Evolutionary conservation across 1,140 invertebrate genomes (phyloP).

Genomic region (Macrotrachela quadricornifera): DNA sequence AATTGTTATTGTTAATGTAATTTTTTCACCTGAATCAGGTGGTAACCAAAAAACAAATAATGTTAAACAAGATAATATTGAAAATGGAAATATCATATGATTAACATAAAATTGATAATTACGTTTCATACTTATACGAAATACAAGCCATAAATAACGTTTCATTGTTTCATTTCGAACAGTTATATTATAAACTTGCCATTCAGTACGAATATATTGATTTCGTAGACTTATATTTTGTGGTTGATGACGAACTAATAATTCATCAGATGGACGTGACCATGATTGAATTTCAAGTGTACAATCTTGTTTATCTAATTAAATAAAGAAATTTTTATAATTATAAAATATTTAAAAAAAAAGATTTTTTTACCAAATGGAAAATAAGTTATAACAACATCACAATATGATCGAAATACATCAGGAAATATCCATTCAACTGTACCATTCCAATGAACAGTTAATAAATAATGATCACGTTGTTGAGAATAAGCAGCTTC

Average conservation of each 20-base stretch:
- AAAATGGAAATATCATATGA: slow-evolving; percentile 9
- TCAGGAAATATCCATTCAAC: slow-evolving; percentile 4
- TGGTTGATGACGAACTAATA: slow-evolving; percentile 1
- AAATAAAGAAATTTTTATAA: neutral
- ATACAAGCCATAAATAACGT: slow-evolving; percentile 5
- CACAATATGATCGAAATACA: slow-evolving; percentile 5
- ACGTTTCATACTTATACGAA: neutral
- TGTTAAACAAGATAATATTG: slow-evolving; percentile 5
- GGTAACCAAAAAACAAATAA: slow-evolving; percentile 8
- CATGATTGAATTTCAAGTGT: slow-evolving; percentile 6
- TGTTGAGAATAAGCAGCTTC: slow-evolving; percentile 7
- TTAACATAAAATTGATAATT: slow-evolving; percentile 8
- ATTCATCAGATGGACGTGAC: slow-evolving; percentile 3
- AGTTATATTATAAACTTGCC: slow-evolving; percentile 3
- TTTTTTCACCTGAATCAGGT: slow-evolving; percentile 9
- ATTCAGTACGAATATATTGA: slow-evolving; percentile 7
- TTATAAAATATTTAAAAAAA: neutral
- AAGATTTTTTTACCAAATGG: slow-evolving; percentile 5
- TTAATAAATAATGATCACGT: slow-evolving; percentile 6
- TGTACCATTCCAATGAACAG: slow-evolving; percentile 5
- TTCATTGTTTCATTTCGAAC: neutral
- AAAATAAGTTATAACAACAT: slow-evolving; percentile 6
- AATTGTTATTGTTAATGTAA: slow-evolving; percentile 8
- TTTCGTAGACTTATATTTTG: neutral
- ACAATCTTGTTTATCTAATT: slow-evolving; percentile 1